phyloP scores from a whole-genome alignment of 2,113 vertebrate species.

The Chloebia gouldiae region DNA sequence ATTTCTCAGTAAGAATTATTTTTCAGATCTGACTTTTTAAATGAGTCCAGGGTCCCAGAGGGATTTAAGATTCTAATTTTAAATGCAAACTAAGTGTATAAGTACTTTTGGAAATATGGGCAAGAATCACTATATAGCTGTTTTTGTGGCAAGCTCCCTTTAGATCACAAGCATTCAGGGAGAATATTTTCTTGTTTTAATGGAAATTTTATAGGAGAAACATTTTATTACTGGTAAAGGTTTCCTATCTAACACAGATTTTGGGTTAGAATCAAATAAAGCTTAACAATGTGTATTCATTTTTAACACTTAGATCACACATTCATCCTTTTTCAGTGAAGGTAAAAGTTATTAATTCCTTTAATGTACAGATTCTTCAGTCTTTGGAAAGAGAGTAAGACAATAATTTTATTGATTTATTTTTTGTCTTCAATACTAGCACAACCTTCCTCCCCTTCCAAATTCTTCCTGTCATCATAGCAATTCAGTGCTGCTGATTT shows the following conservation, averaged over 20 bases:
- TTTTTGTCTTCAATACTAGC: constrained; percentile 41
- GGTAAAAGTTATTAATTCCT: background rate
- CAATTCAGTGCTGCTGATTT: constrained; percentile 45
- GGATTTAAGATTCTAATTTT: background rate
- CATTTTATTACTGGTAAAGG: background rate
- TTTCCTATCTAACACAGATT: background rate
- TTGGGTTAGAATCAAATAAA: constrained; percentile 17
- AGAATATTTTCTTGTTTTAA: background rate
- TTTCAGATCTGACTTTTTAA: background rate
- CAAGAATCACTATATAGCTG: background rate
- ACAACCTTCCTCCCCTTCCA: constrained; percentile 24
- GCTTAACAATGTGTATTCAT: background rate
- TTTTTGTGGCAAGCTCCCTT: background rate
- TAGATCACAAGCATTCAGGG: background rate
- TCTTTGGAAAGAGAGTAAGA: constrained; percentile 35
- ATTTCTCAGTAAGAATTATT: background rate
- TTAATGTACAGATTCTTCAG: background rate
- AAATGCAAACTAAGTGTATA: background rate
- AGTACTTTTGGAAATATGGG: background rate
- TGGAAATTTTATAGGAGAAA: background rate
- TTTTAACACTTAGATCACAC: background rate
- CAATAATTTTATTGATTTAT: constrained; percentile 1
- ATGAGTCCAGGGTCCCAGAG: background rate
- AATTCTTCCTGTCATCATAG: constrained; percentile 60
- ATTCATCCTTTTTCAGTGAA: background rate